Base-by-base conservation (phyloP, 2,888 invertebrate genomes). In the Phlogophora meticulosa region DNA sequence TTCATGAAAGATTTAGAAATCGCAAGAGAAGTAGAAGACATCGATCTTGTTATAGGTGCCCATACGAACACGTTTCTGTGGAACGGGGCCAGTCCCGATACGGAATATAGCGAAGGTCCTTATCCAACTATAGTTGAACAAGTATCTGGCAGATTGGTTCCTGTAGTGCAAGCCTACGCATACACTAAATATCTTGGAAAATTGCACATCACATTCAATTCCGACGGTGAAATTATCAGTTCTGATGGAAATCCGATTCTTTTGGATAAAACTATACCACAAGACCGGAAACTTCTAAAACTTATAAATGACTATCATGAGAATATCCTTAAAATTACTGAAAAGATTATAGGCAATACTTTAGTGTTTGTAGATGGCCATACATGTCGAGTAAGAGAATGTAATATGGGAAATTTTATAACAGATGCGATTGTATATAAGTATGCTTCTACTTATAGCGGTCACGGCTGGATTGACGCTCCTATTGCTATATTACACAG, bases 31-130 rank as follows among this genome's bases (percentile, higher is more conserved):
- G 97, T 98, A 7, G 97, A 97, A 17, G 97, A 97, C 22, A 96
- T 99, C 4, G 99, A 99, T 91, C 90, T 98, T 24, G 98, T 99
- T 0, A 97, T 99, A 66, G 99, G 99, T 4, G 99, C 98, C 0
- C 99, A 99, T 87, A 97, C 98, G 0, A 97, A 99, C 87, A 98
- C 98, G 0, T 99, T 99, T 88, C 93, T 99, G 9, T 98, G 97
- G 96, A 97, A 96, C 76, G 98, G 98, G 0, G 85, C 87, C 0
- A 94, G 92, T 52, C 98, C 98, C 0, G 97, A 98, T 85, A 84
- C 88, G 0, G 98, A 99, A 85, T 87, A 90, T 22, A 95, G 97
- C 0, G 96, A 97, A 72, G 98, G 97, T 0, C 96, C 96, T 0
- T 99, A 99, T 92, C 99, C 99, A 0, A 96, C 96, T 0, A 91